phyloP scores from a whole-genome alignment of 1,140 invertebrate species.

The Bombus superbus region DNA sequence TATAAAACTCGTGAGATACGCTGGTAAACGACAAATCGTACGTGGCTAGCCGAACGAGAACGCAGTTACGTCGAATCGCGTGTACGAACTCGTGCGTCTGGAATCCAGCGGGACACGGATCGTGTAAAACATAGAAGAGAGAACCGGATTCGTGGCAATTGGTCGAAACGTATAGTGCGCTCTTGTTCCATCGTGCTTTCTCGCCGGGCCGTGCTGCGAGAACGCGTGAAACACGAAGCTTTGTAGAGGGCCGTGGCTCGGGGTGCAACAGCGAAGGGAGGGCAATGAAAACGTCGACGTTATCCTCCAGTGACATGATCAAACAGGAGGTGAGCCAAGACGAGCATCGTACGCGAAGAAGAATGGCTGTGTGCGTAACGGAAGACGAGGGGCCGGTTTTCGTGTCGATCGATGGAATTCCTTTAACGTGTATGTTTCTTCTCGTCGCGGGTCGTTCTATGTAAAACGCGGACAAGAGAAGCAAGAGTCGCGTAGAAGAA shows the following conservation, averaged over 20 bases:
- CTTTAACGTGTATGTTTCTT: not conserved
- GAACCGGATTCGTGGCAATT: not conserved
- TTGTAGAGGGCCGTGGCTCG: constrained; percentile 36
- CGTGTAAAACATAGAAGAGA: not conserved
- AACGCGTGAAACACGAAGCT: constrained; percentile 53
- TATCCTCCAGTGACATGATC: constrained; percentile 72
- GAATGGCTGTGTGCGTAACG: not conserved
- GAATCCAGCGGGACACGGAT: not conserved
- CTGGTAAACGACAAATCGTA: constrained; percentile 19
- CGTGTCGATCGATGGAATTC: not conserved
- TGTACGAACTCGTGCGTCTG: not conserved
- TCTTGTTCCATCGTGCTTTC: not conserved
- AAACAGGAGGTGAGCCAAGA: constrained; percentile 77
- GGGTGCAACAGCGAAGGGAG: constrained; percentile 60
- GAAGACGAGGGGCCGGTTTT: not conserved
- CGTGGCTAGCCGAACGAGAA: constrained; percentile 3
- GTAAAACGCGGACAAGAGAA: too few relatives aligned
- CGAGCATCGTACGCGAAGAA: not conserved
- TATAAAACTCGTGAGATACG: constrained; percentile 68
- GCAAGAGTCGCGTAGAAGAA: not conserved
- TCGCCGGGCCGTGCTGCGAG: not conserved
- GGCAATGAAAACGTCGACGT: constrained; percentile 76
- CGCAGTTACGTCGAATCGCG: constrained; percentile 23
- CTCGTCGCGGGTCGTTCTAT: not conserved
- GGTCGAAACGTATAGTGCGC: not conserved